phyloP scores from a whole-genome alignment of 1,140 invertebrate species.

The Aradophagus sp. region DNA sequence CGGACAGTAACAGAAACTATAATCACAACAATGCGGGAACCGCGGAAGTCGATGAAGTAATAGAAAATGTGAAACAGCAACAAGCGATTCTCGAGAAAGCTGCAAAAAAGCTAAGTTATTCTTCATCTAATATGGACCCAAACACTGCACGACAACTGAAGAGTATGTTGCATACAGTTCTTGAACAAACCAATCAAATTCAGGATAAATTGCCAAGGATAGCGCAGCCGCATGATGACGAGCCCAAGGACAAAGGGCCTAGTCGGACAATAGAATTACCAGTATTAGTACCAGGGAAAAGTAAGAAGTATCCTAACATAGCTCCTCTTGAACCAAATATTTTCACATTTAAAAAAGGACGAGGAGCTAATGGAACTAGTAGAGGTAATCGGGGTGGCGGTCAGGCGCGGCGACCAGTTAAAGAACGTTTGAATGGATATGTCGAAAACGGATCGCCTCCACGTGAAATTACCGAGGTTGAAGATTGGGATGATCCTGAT shows the following conservation, averaged over 20 bases:
- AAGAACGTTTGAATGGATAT: conserved; percentile 31
- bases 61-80: conserved; percentile 52
- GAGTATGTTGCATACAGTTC: conserved; percentile 30
- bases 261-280: conserved; percentile 8
- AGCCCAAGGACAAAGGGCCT: neutral
- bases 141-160: conserved; percentile 34
- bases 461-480: conserved; percentile 2
- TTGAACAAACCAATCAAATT: conserved; percentile 44
- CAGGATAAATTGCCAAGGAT: conserved; percentile 33
- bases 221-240: conserved; percentile 4
- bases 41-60: conserved; percentile 32
- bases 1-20: conserved; percentile 33
- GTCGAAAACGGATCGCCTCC: conserved; percentile 29
- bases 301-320: conserved; percentile 42
- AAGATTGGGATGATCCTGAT: conserved; percentile 13
- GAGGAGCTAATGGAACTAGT: neutral
- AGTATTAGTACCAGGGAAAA: conserved; percentile 25
- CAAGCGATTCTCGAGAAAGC: conserved; percentile 46
- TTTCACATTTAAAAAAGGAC: neutral
- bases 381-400: neutral
- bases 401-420: conserved; percentile 5
- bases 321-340: conserved; percentile 27
- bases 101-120: conserved; percentile 28
- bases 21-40: conserved; percentile 27
- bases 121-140: conserved; percentile 23